These are phyloP conservation scores for Pangasianodon hypophthalmus DNA, from an alignment of 2,113 vertebrate species.

Conservation along the genomic window DNA sequence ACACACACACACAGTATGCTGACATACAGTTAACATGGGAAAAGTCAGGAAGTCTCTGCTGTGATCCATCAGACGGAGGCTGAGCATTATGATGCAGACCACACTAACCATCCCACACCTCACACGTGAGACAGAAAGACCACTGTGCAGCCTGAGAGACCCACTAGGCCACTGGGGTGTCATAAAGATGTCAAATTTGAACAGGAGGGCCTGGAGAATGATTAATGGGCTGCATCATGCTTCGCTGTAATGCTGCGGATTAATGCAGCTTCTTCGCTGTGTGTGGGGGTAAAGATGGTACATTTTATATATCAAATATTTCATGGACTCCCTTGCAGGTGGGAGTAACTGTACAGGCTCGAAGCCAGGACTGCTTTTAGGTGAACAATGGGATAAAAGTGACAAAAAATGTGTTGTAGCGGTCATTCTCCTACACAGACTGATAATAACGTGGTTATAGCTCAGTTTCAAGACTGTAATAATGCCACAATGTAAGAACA, in stretches of 20 bases:
- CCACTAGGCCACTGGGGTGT: constrained; percentile 47
- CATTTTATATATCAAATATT: constrained; percentile 49
- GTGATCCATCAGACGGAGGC: constrained; percentile 57
- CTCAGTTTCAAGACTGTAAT: neutral
- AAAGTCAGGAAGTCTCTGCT: constrained; percentile 59
- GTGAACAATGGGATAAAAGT: neutral
- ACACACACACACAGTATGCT: constrained; percentile 36
- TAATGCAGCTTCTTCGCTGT: constrained; percentile 50
- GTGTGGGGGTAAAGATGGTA: constrained; percentile 40
- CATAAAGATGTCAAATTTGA: constrained; percentile 45
- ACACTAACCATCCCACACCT: constrained; percentile 46
- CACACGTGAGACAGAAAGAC: constrained; percentile 44
- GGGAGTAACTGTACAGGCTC: constrained; percentile 24
- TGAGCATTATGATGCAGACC: constrained; percentile 36
- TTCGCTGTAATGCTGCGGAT: constrained; percentile 44
- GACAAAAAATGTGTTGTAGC: neutral
- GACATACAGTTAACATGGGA: constrained; percentile 56
- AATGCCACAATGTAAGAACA: neutral
- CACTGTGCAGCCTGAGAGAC: constrained; percentile 46
- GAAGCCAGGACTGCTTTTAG: constrained; percentile 13
- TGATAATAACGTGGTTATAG: constrained; percentile 7
- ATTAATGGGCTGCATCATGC: constrained; percentile 54
- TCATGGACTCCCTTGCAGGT: constrained; percentile 26
- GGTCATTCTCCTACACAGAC: neutral
- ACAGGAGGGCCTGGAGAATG: constrained; percentile 23